phyloP scores from a whole-genome alignment of 2,113 vertebrate genomes.

The Elaphurus davidianus region DNA sequence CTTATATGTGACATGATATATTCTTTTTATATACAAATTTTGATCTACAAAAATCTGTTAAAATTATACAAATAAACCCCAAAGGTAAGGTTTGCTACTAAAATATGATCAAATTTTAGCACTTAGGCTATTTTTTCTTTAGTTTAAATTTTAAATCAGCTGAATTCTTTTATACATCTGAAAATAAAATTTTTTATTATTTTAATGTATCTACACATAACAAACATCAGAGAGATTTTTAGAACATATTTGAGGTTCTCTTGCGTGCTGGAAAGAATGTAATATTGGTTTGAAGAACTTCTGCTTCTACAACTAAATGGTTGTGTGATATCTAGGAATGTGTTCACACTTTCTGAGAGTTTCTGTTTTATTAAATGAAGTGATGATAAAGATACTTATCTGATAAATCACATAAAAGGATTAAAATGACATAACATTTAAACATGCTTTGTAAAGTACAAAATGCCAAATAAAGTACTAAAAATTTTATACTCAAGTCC shows the following conservation, averaged over 20 bases:
- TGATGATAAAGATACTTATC: neutral
- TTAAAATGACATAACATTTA: neutral
- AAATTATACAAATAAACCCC: neutral
- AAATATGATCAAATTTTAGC: neutral
- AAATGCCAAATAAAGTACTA: neutral
- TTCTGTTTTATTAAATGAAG: neutral
- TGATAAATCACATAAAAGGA: neutral
- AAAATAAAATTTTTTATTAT: neutral
- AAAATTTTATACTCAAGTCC: neutral
- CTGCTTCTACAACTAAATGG: neutral
- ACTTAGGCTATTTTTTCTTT: neutral
- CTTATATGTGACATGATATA: neutral
- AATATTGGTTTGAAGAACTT: neutral
- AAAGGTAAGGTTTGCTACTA: neutral
- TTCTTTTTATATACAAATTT: neutral
- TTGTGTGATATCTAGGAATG: neutral
- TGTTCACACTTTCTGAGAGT: neutral
- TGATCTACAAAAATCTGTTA: neutral
- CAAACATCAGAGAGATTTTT: neutral
- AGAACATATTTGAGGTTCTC: neutral
- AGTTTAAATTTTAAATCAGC: neutral
- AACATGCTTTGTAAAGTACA: neutral
- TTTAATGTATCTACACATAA: neutral
- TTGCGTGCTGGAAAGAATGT: neutral
- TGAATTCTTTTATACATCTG: neutral